Conservation (phyloP, 2,113 vertebrate species). For the Myrmophylax atrothorax region DNA sequence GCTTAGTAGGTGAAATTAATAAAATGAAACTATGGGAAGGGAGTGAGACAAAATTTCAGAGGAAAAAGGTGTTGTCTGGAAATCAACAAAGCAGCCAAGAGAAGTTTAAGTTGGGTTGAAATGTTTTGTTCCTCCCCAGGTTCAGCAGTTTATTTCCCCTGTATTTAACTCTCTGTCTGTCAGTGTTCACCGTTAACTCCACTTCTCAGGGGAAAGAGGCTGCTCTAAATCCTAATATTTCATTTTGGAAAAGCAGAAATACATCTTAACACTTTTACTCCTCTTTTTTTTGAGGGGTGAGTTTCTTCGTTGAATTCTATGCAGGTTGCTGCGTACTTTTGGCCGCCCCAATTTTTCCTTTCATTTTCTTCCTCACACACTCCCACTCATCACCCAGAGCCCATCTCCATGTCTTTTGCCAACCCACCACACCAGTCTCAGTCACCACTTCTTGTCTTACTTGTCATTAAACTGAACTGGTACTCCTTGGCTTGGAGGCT, state of each 20-base stretch:
- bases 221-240: not conserved
- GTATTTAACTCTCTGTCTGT: not conserved
- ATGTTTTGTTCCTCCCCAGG: not conserved
- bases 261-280: not conserved
- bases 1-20: not conserved
- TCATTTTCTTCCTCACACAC: not conserved
- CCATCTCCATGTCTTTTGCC: not conserved
- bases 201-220: not conserved
- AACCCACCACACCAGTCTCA: not conserved
- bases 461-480: fast-evolving
- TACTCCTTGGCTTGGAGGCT: not conserved
- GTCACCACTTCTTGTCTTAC: not conserved
- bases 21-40: not conserved
- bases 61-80: not conserved
- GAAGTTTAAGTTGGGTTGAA: not conserved
- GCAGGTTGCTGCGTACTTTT: not conserved
- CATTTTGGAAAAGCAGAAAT: not conserved
- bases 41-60: not conserved
- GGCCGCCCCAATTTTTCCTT: not conserved
- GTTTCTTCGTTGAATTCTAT: not conserved
- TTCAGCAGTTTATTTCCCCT: slow-evolving; percentile 25
- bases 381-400: not conserved
- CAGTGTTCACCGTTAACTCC: not conserved
- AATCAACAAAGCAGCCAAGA: not conserved
- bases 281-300: not conserved